These are phyloP conservation scores for Callyntrura guangdongensis DNA, from an alignment of 2,888 invertebrate genomes.

Conservation along the genomic window DNA sequence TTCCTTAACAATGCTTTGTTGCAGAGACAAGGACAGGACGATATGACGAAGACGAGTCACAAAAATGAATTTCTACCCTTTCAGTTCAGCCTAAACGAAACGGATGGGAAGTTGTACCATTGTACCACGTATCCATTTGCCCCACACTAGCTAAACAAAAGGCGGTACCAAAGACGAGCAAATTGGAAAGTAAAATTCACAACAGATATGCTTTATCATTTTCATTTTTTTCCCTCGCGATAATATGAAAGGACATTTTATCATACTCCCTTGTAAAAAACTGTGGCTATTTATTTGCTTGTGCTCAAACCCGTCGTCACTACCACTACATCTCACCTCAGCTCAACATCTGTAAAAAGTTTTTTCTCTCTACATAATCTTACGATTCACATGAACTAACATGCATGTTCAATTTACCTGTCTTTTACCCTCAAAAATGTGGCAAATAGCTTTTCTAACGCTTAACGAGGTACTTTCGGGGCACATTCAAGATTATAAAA, in stretches of 20 bases:
- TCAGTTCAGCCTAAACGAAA: not conserved
- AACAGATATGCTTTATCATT: constrained; percentile 44
- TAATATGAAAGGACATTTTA: not conserved
- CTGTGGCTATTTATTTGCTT: constrained; percentile 22
- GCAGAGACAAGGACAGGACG: not conserved
- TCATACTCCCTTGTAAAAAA: not conserved
- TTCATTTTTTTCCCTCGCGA: constrained; percentile 30
- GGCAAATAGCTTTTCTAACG: constrained; percentile 47
- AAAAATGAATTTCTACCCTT: not conserved
- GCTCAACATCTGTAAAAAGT: not conserved
- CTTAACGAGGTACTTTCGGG: constrained; percentile 13
- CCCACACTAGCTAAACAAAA: not conserved
- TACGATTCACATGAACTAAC: not conserved
- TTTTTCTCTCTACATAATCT: not conserved
- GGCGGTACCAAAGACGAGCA: not conserved
- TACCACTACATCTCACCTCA: too few relatives aligned
- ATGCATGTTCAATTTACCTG: constrained; percentile 39
- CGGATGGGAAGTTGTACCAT: too few relatives aligned
- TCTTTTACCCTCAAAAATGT: constrained; percentile 18
- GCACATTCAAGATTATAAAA: constrained; percentile 64
- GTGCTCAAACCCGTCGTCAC: not conserved
- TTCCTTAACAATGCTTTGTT: not conserved
- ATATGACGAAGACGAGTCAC: too few relatives aligned
- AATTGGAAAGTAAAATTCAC: constrained; percentile 34
- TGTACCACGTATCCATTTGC: not conserved